A percentile compares a stretch with the other conserved stretches of the same genome.
phyloP scores from a whole-genome alignment of 2,113 vertebrate species.

The Chascanopsetta lugubris region DNA sequence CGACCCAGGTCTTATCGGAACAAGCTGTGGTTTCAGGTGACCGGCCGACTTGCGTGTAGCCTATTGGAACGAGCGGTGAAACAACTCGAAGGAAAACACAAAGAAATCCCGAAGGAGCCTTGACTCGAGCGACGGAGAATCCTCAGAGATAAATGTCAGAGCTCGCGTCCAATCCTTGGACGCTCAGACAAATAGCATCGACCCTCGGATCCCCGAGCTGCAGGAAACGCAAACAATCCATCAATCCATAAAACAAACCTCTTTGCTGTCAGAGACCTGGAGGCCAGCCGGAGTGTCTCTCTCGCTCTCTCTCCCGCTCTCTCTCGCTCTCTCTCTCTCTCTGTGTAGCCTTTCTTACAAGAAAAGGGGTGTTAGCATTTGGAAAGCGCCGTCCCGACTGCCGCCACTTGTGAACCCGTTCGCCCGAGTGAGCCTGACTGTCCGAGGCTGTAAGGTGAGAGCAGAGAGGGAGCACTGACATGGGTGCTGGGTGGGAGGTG shows the following conservation, averaged over 20 bases:
- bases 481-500: conserved; percentile 69
- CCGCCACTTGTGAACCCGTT: conserved; percentile 9
- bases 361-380: conserved; percentile 1
- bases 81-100: too few relatives aligned
- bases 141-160: too few relatives aligned
- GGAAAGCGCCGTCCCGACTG: conserved; percentile 5
- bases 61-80: too few relatives aligned
- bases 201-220: conserved; percentile 15
- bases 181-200: conserved; percentile 10
- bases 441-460: conserved; percentile 57
- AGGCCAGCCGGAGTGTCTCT: conserved; percentile 1
- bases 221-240: conserved; percentile 40
- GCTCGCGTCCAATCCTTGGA: background rate
- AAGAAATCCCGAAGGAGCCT: too few relatives aligned
- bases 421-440: conserved; percentile 19
- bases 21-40: too few relatives aligned
- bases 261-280: conserved; percentile 24
- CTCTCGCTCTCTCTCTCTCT: too few relatives aligned
- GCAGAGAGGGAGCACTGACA: conserved; percentile 44
- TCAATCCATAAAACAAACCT: conserved; percentile 51
- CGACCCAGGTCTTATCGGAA: too few relatives aligned
- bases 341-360: background rate
- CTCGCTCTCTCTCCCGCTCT: too few relatives aligned
- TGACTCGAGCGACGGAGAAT: too few relatives aligned
- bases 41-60: too few relatives aligned